Evolutionary conservation across 2,113 vertebrate genomes (phyloP), one percentile per base, ranked within the genome.

Genomic region (Limanda limanda): DNA sequence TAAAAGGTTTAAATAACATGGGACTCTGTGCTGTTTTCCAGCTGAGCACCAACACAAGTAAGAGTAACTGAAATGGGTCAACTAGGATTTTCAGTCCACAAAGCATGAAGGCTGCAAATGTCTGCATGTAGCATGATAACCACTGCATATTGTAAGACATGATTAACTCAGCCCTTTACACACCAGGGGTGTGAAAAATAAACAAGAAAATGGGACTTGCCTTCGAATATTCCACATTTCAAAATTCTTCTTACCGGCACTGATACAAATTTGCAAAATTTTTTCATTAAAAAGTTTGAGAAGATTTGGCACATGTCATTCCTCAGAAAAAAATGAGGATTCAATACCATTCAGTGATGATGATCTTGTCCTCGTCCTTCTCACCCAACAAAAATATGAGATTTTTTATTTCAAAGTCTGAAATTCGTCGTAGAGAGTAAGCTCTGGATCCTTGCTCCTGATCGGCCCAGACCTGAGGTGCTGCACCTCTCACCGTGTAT

Each of bases 131-230:
- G 62, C 13, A 9, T 10, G 62, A 64, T 64, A 64, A 42, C 60
- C 37, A 45, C n/a, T 47, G 61, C 51, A 52, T 52, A 52, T 51
- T 52, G 51, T 9, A 52, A n/a, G 51, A 45, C 61, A 63, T 45
- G 61, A 63, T 21, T 62, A 40, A 40, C 35, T 62, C 59, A 15
- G 51, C 20, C 18, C 17, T n/a, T 52, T 20, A n/a, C 51, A n/a
- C 51, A 52, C 7, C 51, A n/a, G 51, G 5, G 51, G 45, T 18
- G 45, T 48, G 45, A 48, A 15, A 6, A 52, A n/a, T 20, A 20
- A 8, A 20, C 51, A 52, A n/a, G 51, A 52, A 18, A 5, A 52
- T 52, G 6, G n/a, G 18, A 20, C 17, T 51, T 8, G 47, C 47
- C 47, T 20, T 15, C 8, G 15, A 51, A 20, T 51, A 51, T 51